Evolutionary conservation across 1,140 invertebrate species (phyloP).

Genomic region (Mamestra configurata): DNA sequence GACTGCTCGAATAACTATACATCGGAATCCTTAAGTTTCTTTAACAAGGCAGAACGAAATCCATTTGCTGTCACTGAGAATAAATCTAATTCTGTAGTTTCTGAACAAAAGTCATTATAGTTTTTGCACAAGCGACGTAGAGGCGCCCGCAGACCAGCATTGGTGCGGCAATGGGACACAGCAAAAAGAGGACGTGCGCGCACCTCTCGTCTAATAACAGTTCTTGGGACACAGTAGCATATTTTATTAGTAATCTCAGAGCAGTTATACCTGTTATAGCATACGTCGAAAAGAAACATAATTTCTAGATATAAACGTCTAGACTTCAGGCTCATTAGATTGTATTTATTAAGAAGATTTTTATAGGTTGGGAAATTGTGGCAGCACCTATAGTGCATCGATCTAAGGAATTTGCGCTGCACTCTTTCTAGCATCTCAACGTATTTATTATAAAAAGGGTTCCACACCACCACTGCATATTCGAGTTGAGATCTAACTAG

Average conservation of each 20-base stretch:
- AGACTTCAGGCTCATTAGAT: conserved; percentile 1
- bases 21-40: too few species aligned
- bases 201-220: neutral
- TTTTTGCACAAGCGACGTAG: neutral
- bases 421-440: neutral
- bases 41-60: conserved; percentile 5
- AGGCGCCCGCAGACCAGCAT: neutral
- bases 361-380: neutral
- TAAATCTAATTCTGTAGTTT: neutral
- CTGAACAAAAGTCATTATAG: neutral
- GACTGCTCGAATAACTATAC: too few species aligned
- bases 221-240: neutral
- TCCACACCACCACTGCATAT: neutral
- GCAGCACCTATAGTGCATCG: neutral
- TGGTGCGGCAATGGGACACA: neutral
- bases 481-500: conserved; percentile 18
- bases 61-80: neutral
- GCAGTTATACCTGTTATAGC: neutral
- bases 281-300: conserved; percentile 2
- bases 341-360: too few species aligned
- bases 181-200: neutral
- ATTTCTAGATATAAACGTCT: neutral
- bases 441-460: conserved; percentile 13
- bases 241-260: neutral
- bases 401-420: neutral